Evolutionary conservation across 2,797 vertebrate genomes (phyloP).

Genomic region (Staurois parvus): DNA sequence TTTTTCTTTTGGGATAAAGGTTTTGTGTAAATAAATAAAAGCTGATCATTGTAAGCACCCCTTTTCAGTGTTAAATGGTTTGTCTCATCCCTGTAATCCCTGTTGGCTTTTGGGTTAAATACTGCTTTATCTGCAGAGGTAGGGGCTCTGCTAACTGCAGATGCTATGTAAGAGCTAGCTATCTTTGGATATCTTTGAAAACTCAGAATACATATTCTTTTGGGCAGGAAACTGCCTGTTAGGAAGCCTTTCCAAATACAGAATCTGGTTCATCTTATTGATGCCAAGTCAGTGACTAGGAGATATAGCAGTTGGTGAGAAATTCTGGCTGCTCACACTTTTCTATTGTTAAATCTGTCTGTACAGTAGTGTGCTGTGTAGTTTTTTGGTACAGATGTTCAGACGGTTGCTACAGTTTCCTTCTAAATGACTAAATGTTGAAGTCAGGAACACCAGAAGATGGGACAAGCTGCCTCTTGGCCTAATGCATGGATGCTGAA

Average conservation of each 20-base stretch:
- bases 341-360: slow-evolving; percentile 29
- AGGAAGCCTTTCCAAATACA: neutral
- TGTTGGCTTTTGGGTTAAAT: too few species aligned
- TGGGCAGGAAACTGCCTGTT: neutral
- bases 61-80: too few species aligned
- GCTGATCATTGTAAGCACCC: too few species aligned
- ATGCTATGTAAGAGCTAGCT: neutral
- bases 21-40: too few species aligned
- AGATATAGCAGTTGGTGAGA: neutral
- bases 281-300: neutral
- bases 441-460: neutral
- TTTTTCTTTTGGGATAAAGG: too few species aligned
- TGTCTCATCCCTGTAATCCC: too few species aligned
- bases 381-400: slow-evolving; percentile 14
- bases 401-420: neutral
- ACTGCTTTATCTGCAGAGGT: too few species aligned
- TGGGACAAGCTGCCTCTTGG: slow-evolving; percentile 2
- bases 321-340: neutral
- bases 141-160: too few species aligned
- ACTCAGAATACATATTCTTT: neutral
- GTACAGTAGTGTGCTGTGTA: neutral
- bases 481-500: neutral
- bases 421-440: neutral
- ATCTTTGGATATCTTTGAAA: neutral
- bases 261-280: neutral